phyloP scores from a whole-genome alignment of 2,797 vertebrate species.

The Passerculus sandwichensis region DNA sequence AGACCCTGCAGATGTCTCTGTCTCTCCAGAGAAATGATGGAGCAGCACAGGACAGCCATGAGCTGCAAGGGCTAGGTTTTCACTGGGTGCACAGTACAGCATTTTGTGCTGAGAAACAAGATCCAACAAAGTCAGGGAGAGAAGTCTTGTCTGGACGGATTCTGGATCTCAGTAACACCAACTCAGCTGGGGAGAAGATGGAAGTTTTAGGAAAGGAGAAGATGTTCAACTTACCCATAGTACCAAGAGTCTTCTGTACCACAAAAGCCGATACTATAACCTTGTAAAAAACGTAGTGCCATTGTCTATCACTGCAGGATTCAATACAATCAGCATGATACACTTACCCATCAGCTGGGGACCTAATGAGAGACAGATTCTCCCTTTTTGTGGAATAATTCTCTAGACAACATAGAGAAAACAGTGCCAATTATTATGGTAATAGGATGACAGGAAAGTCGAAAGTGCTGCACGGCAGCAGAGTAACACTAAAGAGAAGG shows the following conservation, averaged over 20 bases:
- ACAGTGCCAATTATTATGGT: background rate
- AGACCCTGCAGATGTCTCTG: background rate
- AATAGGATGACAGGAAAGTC: constrained; percentile 1
- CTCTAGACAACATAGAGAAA: constrained; percentile 15
- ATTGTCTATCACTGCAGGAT: background rate
- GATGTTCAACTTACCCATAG: background rate
- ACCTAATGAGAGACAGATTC: background rate
- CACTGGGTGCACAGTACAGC: accelerated
- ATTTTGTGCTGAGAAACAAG: background rate
- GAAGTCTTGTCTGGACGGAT: background rate
- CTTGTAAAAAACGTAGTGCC: background rate
- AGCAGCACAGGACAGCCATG: background rate
- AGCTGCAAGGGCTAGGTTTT: background rate
- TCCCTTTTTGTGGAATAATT: background rate
- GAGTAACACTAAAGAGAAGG: background rate
- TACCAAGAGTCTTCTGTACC: background rate
- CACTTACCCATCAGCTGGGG: background rate
- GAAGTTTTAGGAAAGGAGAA: background rate
- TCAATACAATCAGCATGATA: background rate
- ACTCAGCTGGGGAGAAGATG: background rate
- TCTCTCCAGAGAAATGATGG: background rate
- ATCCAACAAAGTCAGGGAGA: too few relatives aligned
- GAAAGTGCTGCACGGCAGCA: background rate
- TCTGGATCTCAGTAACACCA: background rate
- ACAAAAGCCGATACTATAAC: background rate